phyloP scores from a whole-genome alignment of 1,140 invertebrate genomes.

The Pemphigus obesinymphae region DNA sequence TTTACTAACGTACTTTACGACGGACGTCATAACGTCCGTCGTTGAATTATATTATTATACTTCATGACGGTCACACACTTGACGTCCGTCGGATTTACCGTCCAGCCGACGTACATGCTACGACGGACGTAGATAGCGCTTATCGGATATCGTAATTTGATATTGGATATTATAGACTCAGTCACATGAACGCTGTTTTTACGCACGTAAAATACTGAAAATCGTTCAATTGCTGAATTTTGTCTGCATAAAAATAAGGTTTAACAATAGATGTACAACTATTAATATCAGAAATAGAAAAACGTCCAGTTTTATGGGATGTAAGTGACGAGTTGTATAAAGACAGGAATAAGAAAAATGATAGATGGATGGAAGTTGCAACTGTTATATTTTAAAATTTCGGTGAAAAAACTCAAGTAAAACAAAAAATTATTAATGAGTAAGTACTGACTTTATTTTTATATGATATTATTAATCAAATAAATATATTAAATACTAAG shows the following conservation, averaged over 20 bases:
- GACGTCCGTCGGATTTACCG: not conserved
- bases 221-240: not conserved
- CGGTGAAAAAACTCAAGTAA: slow-evolving; percentile 2
- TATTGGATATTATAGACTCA: slow-evolving; percentile 12
- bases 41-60: not conserved
- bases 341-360: slow-evolving; percentile 48
- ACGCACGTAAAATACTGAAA: not conserved
- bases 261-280: not conserved
- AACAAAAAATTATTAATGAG: slow-evolving; percentile 33
- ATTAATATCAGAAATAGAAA: not conserved
- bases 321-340: slow-evolving; percentile 52
- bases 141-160: not conserved
- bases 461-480: slow-evolving; percentile 26
- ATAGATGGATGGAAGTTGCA: slow-evolving; percentile 13
- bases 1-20: too few species aligned
- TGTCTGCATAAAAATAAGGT: not conserved
- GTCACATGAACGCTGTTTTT: not conserved
- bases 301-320: not conserved
- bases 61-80: not conserved
- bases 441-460: slow-evolving; percentile 28
- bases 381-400: slow-evolving; percentile 7
- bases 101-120: slow-evolving; percentile 4
- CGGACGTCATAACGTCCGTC: slow-evolving; percentile 17
- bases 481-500: too few species aligned
- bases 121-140: not conserved